Conservation (phyloP, 2,797 vertebrate species). For the Microctenopoma steveboyesi region DNA sequence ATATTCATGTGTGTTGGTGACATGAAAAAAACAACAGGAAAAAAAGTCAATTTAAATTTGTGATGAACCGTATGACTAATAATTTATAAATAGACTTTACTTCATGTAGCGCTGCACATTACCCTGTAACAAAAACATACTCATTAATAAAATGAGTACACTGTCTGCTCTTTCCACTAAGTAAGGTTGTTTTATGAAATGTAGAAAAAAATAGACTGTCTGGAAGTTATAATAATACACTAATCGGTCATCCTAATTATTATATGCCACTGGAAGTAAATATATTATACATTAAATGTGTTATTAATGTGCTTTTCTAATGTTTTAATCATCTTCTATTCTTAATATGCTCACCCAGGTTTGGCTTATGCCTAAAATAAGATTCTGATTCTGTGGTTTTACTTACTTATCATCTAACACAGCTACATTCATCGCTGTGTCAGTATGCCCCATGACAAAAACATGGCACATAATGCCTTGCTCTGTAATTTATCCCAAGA, state of each 20-base stretch:
- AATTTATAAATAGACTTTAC: not conserved
- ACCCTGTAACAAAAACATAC: not conserved
- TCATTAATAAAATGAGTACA: not conserved
- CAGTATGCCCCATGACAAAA: constrained; percentile 57
- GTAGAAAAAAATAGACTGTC: constrained; percentile 18
- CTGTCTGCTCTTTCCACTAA: not conserved
- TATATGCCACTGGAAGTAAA: constrained; percentile 1
- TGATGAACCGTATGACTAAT: not conserved
- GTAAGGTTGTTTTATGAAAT: not conserved
- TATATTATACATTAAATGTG: constrained; percentile 14
- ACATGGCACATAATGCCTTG: constrained; percentile 58
- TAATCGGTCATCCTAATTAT: constrained; percentile 15
- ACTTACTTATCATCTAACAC: constrained; percentile 45
- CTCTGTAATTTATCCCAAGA: constrained; percentile 75
- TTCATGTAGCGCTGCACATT: no score
- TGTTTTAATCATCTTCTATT: not conserved
- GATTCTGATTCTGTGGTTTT: constrained; percentile 41
- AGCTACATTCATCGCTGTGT: constrained; percentile 36
- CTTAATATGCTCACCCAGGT: not conserved
- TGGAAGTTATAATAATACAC: constrained; percentile 8
- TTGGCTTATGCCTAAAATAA: constrained; percentile 24
- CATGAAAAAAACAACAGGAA: not conserved
- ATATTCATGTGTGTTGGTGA: not conserved
- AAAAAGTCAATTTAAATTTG: not conserved
- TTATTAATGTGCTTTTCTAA: not conserved